phyloP scores from a whole-genome alignment of 1,140 invertebrate genomes.

The Apis dorsata region DNA sequence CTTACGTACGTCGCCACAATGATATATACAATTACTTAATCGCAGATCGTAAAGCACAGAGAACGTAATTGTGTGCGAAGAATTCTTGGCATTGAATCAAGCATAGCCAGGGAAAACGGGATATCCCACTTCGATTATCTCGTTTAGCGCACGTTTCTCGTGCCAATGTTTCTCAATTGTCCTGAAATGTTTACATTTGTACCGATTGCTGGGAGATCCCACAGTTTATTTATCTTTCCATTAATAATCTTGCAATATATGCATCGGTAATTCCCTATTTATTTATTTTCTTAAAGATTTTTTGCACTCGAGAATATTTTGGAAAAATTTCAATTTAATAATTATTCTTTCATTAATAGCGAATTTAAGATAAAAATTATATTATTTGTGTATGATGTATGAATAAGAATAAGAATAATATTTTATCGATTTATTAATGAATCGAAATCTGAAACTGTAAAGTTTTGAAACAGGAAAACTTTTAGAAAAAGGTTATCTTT shows the following conservation, averaged over 20 bases:
- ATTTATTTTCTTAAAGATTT: background rate
- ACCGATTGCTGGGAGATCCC: background rate
- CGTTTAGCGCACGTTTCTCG: slow-evolving; percentile 4
- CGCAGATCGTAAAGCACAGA: background rate
- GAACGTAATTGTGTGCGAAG: background rate
- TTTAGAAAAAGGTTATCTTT: no score
- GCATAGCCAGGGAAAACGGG: slow-evolving; percentile 28
- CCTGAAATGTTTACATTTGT: slow-evolving; percentile 5
- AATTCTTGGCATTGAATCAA: slow-evolving; percentile 51
- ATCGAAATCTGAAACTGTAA: no score
- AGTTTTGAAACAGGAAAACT: no score
- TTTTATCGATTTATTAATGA: no score
- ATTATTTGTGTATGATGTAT: no score
- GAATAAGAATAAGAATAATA: no score
- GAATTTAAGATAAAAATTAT: no score
- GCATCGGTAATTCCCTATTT: background rate
- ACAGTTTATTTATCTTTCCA: background rate
- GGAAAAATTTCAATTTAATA: no score
- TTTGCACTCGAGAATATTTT: no score
- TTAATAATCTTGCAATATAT: background rate
- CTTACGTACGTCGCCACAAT: background rate
- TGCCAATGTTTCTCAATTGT: background rate
- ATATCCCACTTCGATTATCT: slow-evolving; percentile 37
- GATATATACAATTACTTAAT: slow-evolving; percentile 10
- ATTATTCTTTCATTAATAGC: no score